Evolutionary conservation across 2,888 invertebrate species (phyloP), one percentile per base, ranked within the genome.

Genomic region (Scaeva pyrastri): DNA sequence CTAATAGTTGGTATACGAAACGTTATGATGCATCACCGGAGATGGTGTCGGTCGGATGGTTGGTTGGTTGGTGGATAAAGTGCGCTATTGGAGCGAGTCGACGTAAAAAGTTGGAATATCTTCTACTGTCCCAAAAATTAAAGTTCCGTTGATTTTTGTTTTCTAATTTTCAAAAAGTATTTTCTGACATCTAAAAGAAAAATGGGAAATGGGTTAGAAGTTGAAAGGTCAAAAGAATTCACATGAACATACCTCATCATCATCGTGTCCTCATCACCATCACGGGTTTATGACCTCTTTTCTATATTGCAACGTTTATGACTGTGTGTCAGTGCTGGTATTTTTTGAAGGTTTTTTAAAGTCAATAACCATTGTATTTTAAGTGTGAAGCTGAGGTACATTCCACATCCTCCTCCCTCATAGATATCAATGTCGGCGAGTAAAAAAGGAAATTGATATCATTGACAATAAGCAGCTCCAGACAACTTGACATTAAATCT

Each of bases 401-500:
- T n/a, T 31, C 66, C 66, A 45, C 48, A 14, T 31, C n/a, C n/a
- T 31, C 66, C 64, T n/a, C n/a, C n/a, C n/a, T n/a, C 64, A 64
- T 64, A 2, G 12, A 10, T 31, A 31, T 8, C 31, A 31, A 3
- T 8, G 31, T 5, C 14, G 11, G 4, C 41, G 4, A 41, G 14
- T 43, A 11, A 43, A n/a, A 11, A 66, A 21, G 6, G 11, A 68
- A 68, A 73, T 73, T 62, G 62, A 73, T 50, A 39, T 19, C 74
- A 55, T 39, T 62, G 55, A 80, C 60, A 80, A 74, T 56, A 74
- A 80, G 56, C 41, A n/a, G n/a, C 31, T 3, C 8, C 81, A 81
- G 81, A 76, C 75, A 64, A 75, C 81, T 81, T 81, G 75, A 81
- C 70, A 81, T 71, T 5, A 45, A 81, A 70, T 70, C 5, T 74